A percentile compares a stretch with the other conserved stretches of the same genome.
Evolutionary conservation across 2,113 vertebrate species (phyloP).

Genomic region (Grallaria varia): DNA sequence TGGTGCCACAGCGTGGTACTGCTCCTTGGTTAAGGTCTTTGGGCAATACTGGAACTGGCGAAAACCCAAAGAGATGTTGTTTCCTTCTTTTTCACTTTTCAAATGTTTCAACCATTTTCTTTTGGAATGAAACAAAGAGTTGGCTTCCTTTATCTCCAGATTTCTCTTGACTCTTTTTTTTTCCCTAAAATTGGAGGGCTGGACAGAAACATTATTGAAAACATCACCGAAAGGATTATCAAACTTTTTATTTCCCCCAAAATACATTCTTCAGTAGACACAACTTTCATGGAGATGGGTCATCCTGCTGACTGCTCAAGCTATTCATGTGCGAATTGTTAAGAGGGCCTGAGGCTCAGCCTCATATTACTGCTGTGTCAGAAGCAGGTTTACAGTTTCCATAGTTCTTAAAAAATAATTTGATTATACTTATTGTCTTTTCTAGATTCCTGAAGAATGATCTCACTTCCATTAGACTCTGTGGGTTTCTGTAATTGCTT

Average conservation of each 20-base stretch:
- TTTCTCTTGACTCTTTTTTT: not conserved
- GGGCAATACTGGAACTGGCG: not conserved
- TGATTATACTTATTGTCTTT: conserved; percentile 35
- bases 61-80: not conserved
- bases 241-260: conserved; percentile 15
- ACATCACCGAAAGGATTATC: conserved; percentile 1
- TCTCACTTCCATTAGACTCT: conserved; percentile 16
- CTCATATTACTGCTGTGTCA: conserved; percentile 28
- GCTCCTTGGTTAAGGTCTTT: conserved; percentile 42
- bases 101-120: not conserved
- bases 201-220: not conserved
- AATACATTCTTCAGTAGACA: conserved; percentile 43
- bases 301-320: not conserved
- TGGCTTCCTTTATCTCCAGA: not conserved
- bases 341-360: conserved; percentile 2
- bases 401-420: not conserved
- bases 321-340: conserved; percentile 38
- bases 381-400: conserved; percentile 44
- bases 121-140: not conserved
- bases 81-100: not conserved
- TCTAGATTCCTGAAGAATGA: not conserved
- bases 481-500: conserved; percentile 6
- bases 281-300: not conserved
- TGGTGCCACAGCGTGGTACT: not conserved
- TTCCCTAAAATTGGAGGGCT: not conserved